These are phyloP conservation scores for Plagodis pulveraria DNA, from an alignment of 2,888 invertebrate species.

Conservation along the genomic window DNA sequence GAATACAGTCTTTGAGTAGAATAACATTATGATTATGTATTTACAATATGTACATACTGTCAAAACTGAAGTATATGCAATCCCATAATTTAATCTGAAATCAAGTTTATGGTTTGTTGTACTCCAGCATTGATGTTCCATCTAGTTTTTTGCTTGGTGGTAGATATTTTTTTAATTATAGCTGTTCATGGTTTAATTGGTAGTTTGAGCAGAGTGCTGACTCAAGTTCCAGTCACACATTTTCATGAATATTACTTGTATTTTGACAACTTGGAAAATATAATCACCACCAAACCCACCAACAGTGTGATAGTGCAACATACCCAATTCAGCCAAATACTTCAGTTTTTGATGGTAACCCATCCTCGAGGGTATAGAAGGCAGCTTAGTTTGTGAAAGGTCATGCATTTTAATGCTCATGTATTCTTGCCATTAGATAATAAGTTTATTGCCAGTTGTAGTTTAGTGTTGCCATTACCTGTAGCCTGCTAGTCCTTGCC, in stretches of 20 bases:
- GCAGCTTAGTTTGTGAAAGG: conserved; percentile 22
- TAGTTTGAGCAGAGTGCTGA: too few relatives aligned
- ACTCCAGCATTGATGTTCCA: too few relatives aligned
- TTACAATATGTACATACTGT: conserved; percentile 4
- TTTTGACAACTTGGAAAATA: too few relatives aligned
- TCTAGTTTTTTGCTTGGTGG: too few relatives aligned
- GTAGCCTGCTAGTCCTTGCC: conserved; percentile 17
- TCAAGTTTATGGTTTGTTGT: too few relatives aligned
- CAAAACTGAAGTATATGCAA: conserved; percentile 7
- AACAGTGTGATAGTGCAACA: not conserved
- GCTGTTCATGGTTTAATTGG: too few relatives aligned
- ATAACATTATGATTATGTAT: not conserved
- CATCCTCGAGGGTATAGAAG: conserved; percentile 9
- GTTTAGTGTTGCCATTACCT: conserved; percentile 20
- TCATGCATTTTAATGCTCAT: conserved; percentile 50
- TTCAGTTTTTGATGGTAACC: conserved; percentile 12
- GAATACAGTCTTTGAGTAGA: conserved; percentile 6
- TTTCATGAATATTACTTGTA: too few relatives aligned
- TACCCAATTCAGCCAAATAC: not conserved
- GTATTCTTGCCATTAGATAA: conserved; percentile 61
- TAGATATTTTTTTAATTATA: too few relatives aligned
- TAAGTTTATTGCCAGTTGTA: conserved; percentile 31
- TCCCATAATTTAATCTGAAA: not conserved
- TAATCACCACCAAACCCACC: too few relatives aligned
- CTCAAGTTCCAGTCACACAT: too few relatives aligned